Evolutionary conservation across 2,888 invertebrate genomes (phyloP).

Genomic region (Autographa gamma): DNA sequence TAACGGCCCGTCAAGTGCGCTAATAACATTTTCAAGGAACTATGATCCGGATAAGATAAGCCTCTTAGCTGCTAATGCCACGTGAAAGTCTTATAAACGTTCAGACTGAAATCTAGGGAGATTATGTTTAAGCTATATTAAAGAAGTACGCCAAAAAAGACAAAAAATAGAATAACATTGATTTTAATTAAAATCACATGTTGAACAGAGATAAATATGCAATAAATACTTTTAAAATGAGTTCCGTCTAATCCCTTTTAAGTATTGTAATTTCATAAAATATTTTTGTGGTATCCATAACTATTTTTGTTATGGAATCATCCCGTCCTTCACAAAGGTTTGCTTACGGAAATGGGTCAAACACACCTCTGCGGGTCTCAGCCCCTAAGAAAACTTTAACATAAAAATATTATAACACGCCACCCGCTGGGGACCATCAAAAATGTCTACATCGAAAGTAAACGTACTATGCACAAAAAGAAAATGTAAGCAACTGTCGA

Average conservation of each 20-base stretch:
- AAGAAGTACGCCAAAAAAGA: not conserved
- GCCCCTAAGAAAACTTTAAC: not conserved
- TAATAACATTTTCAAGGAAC: conserved; percentile 46
- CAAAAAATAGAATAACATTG: not conserved
- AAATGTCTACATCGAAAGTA: not conserved
- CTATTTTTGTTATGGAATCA: not conserved
- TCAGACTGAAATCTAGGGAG: not conserved
- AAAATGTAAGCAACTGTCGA: not conserved
- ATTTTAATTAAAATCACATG: too few relatives aligned
- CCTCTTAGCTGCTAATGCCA: conserved; percentile 54
- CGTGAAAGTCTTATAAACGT: conserved; percentile 15
- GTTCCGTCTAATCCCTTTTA: too few relatives aligned
- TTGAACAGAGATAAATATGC: too few relatives aligned
- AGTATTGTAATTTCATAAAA: too few relatives aligned
- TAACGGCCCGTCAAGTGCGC: conserved; percentile 30
- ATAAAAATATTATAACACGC: not conserved
- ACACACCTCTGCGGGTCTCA: not conserved
- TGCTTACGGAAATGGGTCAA: not conserved
- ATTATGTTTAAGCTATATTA: not conserved
- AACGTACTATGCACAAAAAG: not conserved
- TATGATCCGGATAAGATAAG: conserved; percentile 54
- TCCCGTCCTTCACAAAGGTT: not conserved
- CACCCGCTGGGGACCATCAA: not conserved
- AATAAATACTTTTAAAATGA: too few relatives aligned
- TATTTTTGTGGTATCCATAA: not conserved